Percentiles rank a stretch among this genome's conserved stretches.
phyloP scores from a whole-genome alignment of 2,888 invertebrate species.

The Anthoptus insignis region DNA sequence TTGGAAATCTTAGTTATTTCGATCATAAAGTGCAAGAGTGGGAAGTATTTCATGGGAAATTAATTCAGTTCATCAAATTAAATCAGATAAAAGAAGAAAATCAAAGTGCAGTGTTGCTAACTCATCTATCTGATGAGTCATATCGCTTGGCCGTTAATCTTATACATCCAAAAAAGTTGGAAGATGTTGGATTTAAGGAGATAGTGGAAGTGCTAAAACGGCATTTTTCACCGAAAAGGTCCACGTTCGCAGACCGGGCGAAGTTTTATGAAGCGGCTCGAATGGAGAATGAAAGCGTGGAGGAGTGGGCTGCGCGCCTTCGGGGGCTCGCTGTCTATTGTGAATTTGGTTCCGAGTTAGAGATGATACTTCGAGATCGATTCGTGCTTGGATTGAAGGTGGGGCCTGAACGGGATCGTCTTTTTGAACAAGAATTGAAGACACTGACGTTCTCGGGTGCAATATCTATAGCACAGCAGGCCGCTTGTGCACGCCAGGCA shows the following conservation, averaged over 20 bases:
- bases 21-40: background rate
- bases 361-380: background rate
- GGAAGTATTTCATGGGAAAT: background rate
- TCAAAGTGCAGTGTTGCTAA: background rate
- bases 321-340: conserved; percentile 3
- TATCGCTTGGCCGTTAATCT: background rate
- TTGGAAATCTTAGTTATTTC: background rate
- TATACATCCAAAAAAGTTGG: background rate
- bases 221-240: conserved; percentile 1
- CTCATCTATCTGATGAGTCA: background rate
- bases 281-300: background rate
- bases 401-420: conserved; percentile 36
- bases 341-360: background rate
- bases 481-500: background rate
- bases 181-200: conserved; percentile 12
- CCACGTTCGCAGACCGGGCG: conserved; percentile 3
- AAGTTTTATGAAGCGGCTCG: conserved; percentile 4
- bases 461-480: background rate
- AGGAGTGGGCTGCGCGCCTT: conserved; percentile 6
- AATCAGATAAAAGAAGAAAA: background rate
- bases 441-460: conserved; percentile 15
- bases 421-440: conserved; percentile 23
- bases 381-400: conserved; percentile 14
- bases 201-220: conserved; percentile 1
- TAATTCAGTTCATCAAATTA: too few species aligned